These are phyloP conservation scores for Xiphorhynchus erythropygius DNA, from an alignment of 2,797 vertebrate species.

Conservation along the genomic window DNA sequence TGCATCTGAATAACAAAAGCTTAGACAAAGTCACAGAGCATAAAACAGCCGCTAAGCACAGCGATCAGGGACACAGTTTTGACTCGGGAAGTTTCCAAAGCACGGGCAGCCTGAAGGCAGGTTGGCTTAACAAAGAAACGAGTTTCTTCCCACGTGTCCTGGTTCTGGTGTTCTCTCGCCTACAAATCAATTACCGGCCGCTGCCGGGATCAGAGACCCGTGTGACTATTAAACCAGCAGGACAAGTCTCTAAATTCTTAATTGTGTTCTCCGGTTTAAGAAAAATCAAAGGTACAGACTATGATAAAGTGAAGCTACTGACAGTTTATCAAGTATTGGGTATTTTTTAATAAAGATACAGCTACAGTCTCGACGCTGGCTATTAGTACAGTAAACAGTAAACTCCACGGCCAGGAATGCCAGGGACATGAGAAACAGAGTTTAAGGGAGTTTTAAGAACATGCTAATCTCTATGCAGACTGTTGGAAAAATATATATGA, in stretches of 20 bases:
- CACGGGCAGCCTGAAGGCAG: background rate
- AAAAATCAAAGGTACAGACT: background rate
- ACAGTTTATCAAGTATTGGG: background rate
- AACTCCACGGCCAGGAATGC: background rate
- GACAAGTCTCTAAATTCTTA: background rate
- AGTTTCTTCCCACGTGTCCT: background rate
- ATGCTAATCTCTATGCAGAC: background rate
- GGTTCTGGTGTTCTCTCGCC: background rate
- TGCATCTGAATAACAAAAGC: background rate
- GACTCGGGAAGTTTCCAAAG: background rate
- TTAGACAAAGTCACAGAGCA: background rate
- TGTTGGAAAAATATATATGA: background rate
- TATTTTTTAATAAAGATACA: background rate
- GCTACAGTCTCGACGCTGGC: background rate
- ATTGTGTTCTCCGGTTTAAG: background rate
- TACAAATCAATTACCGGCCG: rapidly evolving
- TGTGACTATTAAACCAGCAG: background rate
- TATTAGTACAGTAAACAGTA: background rate
- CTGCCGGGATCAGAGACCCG: background rate
- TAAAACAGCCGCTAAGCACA: background rate
- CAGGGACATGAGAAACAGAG: background rate
- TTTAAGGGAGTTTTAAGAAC: background rate
- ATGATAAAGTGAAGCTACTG: background rate
- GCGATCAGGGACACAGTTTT: rapidly evolving
- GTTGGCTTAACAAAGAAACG: background rate